A percentile compares a stretch with the other conserved stretches of the same genome.
phyloP scores from a whole-genome alignment of 2,797 vertebrate genomes.

The Craterocephalus amniculus region DNA sequence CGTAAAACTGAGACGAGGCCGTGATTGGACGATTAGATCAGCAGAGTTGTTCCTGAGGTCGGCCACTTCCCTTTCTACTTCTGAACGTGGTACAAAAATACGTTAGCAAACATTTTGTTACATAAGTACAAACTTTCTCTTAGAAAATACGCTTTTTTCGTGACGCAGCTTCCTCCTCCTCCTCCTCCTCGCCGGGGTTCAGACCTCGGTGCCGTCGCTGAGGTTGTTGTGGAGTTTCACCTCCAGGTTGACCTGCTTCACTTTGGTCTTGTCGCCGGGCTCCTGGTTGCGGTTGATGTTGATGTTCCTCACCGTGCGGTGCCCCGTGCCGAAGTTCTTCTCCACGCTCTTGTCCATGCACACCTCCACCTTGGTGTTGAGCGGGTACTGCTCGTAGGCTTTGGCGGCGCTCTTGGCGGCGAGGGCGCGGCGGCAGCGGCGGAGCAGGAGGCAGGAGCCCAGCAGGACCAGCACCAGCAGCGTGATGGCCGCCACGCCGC shows the following conservation, averaged over 20 bases:
- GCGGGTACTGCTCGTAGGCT: constrained; percentile 86
- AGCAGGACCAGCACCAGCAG: constrained; percentile 86
- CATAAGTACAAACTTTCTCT: constrained; percentile 73
- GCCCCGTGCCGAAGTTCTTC: constrained; percentile 85
- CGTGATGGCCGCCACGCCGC: constrained; percentile 85
- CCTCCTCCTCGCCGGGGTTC: constrained; percentile 36
- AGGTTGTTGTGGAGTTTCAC: constrained; percentile 94
- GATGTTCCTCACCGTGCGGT: constrained; percentile 88
- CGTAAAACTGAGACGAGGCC: constrained; percentile 21
- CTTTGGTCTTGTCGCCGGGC: constrained; percentile 71
- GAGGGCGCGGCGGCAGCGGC: constrained; percentile 80
- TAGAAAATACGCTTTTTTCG: constrained; percentile 60
- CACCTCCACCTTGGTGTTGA: constrained; percentile 92
- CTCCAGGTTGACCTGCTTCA: constrained; percentile 92
- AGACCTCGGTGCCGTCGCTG: constrained; percentile 94
- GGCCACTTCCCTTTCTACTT: constrained; percentile 81
- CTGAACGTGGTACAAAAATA: constrained; percentile 85
- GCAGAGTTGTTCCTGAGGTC: constrained; percentile 76
- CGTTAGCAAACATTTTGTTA: constrained; percentile 72
- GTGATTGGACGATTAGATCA: constrained; percentile 18
- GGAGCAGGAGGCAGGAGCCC: constrained; percentile 86
- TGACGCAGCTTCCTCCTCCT: not conserved
- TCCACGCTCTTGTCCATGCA: constrained; percentile 83
- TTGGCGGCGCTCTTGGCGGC: constrained; percentile 75
- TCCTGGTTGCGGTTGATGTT: constrained; percentile 83